Evolutionary conservation across 2,113 vertebrate genomes (phyloP).

Genomic region (Anhinga rufa): DNA sequence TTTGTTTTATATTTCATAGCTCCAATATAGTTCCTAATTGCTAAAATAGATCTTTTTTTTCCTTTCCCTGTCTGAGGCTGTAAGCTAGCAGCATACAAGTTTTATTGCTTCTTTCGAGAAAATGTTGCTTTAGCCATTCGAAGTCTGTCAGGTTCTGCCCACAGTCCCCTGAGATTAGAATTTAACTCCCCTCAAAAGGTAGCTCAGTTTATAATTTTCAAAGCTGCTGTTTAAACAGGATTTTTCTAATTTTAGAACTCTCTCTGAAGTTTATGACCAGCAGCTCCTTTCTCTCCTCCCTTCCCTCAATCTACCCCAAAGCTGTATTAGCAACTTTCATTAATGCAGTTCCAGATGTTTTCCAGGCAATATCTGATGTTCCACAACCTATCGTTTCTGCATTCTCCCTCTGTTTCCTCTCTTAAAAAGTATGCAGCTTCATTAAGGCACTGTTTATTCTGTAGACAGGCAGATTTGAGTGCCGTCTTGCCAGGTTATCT

Average conservation of each 20-base stretch:
- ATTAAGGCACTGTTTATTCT: background rate
- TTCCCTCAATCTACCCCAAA: background rate
- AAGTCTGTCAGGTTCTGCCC: background rate
- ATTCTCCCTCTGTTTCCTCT: background rate
- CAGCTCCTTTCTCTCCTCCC: background rate
- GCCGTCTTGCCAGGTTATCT: background rate
- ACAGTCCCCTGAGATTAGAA: background rate
- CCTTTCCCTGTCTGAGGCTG: background rate
- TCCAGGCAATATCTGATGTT: background rate
- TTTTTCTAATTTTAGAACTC: slow-evolving; percentile 5
- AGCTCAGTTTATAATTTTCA: slow-evolving; percentile 11
- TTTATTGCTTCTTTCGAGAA: slow-evolving; percentile 1
- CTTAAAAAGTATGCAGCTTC: background rate
- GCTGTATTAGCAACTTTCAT: background rate
- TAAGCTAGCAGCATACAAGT: background rate
- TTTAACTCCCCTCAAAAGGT: background rate
- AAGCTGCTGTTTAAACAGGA: background rate
- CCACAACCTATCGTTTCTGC: rapidly evolving
- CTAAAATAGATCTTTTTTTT: background rate
- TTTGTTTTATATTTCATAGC: slow-evolving; percentile 37
- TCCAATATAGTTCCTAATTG: background rate
- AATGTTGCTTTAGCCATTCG: background rate
- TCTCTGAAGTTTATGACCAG: background rate
- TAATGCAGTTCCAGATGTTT: background rate
- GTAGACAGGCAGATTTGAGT: background rate